Base-by-base conservation (phyloP, 2,888 invertebrate species). In the Ochlodes sylvanus region DNA sequence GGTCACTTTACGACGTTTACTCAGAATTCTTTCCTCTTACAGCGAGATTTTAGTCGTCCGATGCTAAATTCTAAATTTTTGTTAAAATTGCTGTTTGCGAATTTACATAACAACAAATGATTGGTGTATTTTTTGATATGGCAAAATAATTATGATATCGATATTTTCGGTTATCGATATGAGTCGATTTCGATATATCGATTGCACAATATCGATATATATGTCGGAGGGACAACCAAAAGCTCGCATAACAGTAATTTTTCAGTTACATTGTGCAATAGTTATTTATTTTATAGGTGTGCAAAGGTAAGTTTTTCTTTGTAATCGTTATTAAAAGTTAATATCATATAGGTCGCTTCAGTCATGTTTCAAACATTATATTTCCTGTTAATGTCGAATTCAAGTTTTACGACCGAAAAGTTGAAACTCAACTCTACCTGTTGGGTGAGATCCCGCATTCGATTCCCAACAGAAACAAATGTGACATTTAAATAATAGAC, bases 1-100 rank as follows among this genome's bases (percentile, higher is more conserved):
- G 81, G 78, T 77, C 75, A 76, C 67, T 85, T 86, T 82, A 84
- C 87, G 86, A 87, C 88, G 87, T 89, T 87, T 89, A n/a, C 85
- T 86, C 27, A 7, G 5, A 77, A 73, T 71, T 78, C 69, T 71
- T 73, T 72, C 72, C 70, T 69, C 55, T 65, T 68, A 41, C 56
- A 55, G 72, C 76, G 73, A 76, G 63, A 67, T 79, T 76, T 76
- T 78, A 73, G 70, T 70, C 27, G 62, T 58, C 27, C 52, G 17
- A 6, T 14, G 7, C 52, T 14, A 27, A 52, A 52, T 52, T 27
- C 52, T 0, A 27, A 52, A 27, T 52, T 52, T 12, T 52, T 52
- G 6, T 1, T 27, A 27, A 47, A 52, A 7, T 52, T 52, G 52
- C 52, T 52, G 52, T 21, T 52, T 12, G 50, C 50, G 14, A 52